Percentiles rank a stretch among this genome's conserved stretches.
phyloP scores from a whole-genome alignment of 2,113 vertebrate genomes.

The Lota lota region DNA sequence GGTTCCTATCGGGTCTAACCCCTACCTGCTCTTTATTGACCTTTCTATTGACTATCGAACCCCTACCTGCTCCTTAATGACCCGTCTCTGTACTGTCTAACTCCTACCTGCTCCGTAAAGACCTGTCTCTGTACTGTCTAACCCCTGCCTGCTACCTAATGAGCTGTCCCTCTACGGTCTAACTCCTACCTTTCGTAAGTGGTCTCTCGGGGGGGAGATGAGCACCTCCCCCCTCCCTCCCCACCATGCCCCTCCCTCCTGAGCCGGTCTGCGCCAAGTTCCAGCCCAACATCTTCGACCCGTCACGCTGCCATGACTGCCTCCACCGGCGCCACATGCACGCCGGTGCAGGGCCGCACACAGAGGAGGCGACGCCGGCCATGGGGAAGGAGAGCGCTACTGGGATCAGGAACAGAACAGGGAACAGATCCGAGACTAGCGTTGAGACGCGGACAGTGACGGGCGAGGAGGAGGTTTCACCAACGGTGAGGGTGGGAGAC shows the following conservation, averaged over 20 bases:
- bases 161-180: too few relatives aligned
- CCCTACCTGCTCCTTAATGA: too few relatives aligned
- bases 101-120: too few relatives aligned
- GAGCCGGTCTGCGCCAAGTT: conserved; percentile 73
- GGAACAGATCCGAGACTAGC: not conserved
- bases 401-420: conserved; percentile 1
- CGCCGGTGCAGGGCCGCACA: conserved; percentile 37
- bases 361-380: not conserved
- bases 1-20: too few relatives aligned
- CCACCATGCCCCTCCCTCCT: conserved; percentile 69
- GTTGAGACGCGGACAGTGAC: not conserved
- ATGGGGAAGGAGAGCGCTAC: not conserved
- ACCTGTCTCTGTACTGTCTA: too few relatives aligned
- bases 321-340: conserved; percentile 74
- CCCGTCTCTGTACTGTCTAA: too few relatives aligned
- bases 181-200: conserved; percentile 16
- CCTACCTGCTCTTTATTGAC: too few relatives aligned
- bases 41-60: too few relatives aligned
- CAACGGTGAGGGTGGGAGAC: too few relatives aligned
- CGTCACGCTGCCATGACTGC: conserved; percentile 82
- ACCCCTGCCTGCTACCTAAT: too few relatives aligned
- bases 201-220: conserved; percentile 10
- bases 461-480: too few relatives aligned
- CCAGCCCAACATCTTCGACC: conserved; percentile 82
- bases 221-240: conserved; percentile 18